Conservation (phyloP, 2,888 invertebrate species). For the Abrostola triplasia region DNA sequence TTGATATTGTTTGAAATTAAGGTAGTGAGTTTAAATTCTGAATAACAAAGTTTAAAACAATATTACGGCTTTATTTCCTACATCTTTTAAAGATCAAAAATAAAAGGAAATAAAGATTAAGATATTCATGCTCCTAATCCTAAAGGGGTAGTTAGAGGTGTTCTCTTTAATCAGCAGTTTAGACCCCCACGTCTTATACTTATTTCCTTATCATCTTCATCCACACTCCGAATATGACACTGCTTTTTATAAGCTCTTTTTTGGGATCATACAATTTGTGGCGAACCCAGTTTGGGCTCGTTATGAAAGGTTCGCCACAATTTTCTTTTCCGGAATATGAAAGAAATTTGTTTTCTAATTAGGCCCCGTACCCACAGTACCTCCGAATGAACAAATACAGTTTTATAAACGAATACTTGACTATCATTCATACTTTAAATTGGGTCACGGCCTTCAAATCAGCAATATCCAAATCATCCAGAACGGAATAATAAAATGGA, state of each 20-base stretch:
- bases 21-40: not conserved
- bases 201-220: too few species aligned
- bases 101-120: not conserved
- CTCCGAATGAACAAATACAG: too few species aligned
- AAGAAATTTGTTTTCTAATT: too few species aligned
- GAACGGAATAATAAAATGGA: slow-evolving; percentile 47
- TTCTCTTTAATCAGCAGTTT: too few species aligned
- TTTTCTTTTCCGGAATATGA: too few species aligned
- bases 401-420: too few species aligned
- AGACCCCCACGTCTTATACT: too few species aligned
- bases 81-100: not conserved
- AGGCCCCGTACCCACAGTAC: too few species aligned
- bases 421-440: not conserved
- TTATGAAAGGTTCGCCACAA: too few species aligned
- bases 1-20: slow-evolving; percentile 2
- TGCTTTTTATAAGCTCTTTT: not conserved
- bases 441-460: not conserved
- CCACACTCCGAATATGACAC: not conserved
- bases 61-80: not conserved
- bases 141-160: too few species aligned
- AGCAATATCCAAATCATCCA: slow-evolving; percentile 18
- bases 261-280: too few species aligned
- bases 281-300: too few species aligned
- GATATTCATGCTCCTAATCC: not conserved
- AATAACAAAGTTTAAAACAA: not conserved